phyloP scores from a whole-genome alignment of 92 coral and sea anemone species.

The Paramuricea clavata region DNA sequence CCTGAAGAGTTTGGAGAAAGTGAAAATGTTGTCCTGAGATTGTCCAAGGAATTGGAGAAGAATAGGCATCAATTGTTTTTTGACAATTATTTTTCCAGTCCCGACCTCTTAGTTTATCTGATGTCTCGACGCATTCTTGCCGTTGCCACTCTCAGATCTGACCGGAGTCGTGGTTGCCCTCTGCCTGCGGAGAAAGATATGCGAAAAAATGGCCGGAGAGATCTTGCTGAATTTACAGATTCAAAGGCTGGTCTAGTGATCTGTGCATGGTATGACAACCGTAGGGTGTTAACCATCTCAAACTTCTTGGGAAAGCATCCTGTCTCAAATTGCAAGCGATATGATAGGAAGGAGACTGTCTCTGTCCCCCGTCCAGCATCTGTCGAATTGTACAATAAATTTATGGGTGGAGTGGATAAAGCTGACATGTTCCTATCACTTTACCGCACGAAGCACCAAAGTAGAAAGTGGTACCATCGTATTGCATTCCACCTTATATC shows the following conservation, averaged over 20 bases:
- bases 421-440: slow-evolving; percentile 18
- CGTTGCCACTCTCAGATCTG: slow-evolving; percentile 1
- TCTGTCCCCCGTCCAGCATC: slow-evolving; percentile 4
- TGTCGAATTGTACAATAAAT: slow-evolving; percentile 13
- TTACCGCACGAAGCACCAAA: slow-evolving; percentile 18
- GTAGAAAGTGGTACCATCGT: slow-evolving; percentile 13
- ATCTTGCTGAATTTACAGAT: slow-evolving; percentile 18
- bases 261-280: slow-evolving; percentile 44
- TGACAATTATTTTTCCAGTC: too few species aligned
- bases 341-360: slow-evolving; percentile 7
- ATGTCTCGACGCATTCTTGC: slow-evolving; percentile 5
- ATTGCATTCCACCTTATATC: too few species aligned
- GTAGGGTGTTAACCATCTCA: slow-evolving; percentile 1
- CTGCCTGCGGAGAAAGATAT: neutral
- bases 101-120: too few species aligned
- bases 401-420: slow-evolving; percentile 22
- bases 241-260: slow-evolving; percentile 21
- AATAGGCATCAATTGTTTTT: too few species aligned
- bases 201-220: slow-evolving; percentile 4
- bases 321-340: slow-evolving; percentile 26
- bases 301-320: slow-evolving; percentile 19
- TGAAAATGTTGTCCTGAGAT: too few species aligned
- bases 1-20: too few species aligned
- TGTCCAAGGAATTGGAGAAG: too few species aligned
- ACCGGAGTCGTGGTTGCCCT: slow-evolving; percentile 7